Conservation (phyloP, 2,797 vertebrate genomes). For the Pteropus rufus region DNA sequence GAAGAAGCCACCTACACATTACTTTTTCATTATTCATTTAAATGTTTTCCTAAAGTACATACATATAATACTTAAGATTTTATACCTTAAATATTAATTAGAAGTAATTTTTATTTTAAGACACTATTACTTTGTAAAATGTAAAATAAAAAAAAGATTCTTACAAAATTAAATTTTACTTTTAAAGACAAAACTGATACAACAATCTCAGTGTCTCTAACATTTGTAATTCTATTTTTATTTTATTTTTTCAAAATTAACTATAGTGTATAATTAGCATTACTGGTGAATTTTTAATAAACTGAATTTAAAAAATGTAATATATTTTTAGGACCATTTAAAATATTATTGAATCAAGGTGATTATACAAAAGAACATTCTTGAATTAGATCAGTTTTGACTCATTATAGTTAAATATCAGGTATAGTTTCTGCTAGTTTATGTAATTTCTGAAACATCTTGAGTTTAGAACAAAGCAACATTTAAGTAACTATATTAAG, state of each 20-base stretch:
- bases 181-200: background rate
- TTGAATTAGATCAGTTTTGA: background rate
- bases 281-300: conserved; percentile 7
- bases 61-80: background rate
- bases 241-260: background rate
- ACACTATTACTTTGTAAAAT: background rate
- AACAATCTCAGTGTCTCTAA: background rate
- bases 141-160: background rate
- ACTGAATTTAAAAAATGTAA: background rate
- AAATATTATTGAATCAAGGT: background rate
- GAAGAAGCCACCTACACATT: background rate
- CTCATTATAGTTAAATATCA: background rate
- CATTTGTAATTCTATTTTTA: background rate
- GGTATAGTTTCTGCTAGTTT: background rate
- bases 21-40: background rate
- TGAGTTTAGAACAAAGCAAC: background rate
- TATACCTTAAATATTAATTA: background rate
- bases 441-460: background rate
- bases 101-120: background rate
- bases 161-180: background rate
- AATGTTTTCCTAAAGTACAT: background rate
- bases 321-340: background rate
- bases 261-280: background rate
- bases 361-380: background rate
- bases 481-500: background rate